Percentiles rank a stretch among this genome's conserved stretches.
These are phyloP conservation scores for Poeciliopsis presidionis DNA, from an alignment of 2,797 vertebrate species.

Conservation along the genomic window DNA sequence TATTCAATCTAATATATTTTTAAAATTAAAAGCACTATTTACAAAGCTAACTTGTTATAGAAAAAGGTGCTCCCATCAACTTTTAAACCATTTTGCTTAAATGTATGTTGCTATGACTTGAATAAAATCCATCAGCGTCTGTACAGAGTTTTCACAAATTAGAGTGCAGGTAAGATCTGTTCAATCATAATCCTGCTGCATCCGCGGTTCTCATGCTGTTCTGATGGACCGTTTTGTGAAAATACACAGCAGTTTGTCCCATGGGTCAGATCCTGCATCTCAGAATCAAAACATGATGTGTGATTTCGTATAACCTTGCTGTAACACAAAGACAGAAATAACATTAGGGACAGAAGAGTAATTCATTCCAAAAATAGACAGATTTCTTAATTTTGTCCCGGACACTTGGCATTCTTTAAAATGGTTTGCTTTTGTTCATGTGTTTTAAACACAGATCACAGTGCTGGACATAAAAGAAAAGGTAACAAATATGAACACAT, in stretches of 20 bases:
- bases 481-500: constrained; percentile 19
- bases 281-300: constrained; percentile 38
- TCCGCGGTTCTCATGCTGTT: constrained; percentile 18
- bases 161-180: constrained; percentile 49
- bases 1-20: constrained; percentile 31
- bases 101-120: constrained; percentile 27
- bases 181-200: constrained; percentile 38
- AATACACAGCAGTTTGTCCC: constrained; percentile 11
- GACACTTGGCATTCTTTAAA: neutral
- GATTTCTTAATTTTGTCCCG: neutral
- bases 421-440: neutral
- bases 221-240: constrained; percentile 24
- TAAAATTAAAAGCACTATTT: constrained; percentile 56
- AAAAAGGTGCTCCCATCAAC: constrained; percentile 4
- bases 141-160: constrained; percentile 43
- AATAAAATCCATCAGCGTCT: constrained; percentile 52
- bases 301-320: constrained; percentile 72
- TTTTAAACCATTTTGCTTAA: constrained; percentile 7
- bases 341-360: constrained; percentile 5
- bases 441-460: neutral
- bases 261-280: constrained; percentile 9
- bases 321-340: constrained; percentile 61
- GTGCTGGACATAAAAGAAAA: neutral
- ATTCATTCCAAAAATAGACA: neutral
- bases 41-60: constrained; percentile 50